Evolutionary conservation across 2,797 vertebrate species (phyloP), one percentile per base, ranked within the genome.

Genomic region (Crypturellus tataupa): DNA sequence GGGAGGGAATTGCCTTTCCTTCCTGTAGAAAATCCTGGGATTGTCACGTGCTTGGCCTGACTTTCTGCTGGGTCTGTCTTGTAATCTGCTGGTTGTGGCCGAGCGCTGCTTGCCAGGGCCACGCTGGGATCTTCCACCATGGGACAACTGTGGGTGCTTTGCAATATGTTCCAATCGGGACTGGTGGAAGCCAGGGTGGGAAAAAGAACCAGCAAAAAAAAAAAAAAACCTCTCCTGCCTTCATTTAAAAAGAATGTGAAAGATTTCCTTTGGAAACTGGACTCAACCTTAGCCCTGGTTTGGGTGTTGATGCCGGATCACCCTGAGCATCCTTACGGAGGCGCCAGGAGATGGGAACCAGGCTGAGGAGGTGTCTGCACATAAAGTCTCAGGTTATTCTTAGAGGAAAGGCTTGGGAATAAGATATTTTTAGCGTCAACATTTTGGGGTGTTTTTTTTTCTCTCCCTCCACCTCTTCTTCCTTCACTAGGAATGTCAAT

Each of bases 201-300:
- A 51, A 14, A 31, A 56, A n/a, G 55, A n/a, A 19, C 17, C 27
- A 56, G 55, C 18, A 56, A n/a, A 46, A 47, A 62, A 24, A 56
- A 31, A 15, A 1, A 0, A 56, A 31, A 15, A 1, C 0, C 25
- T 40, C 24, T 2, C 25, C 29, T 80, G 16, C 12, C 17, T 7
- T 35, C 1, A 16, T 60, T 62, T 68, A 16, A 60, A 73, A 42
- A 25, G 42, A n/a, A 42, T 29, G 17, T 24, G 8, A 3, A 15
- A 8, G 2, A 2, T 64, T 80, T 51, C 9, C 18, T 69, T 47
- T 33, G 27, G 37, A 18, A 33, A 17, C 20, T 16, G 19, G 56
- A 13, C 35, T 24, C 47, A 24, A 27, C 56, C 15, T 35, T 16
- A 6, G 9, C n/a, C 24, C 56, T 58, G 69, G 5, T 46, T 53